phyloP scores from a whole-genome alignment of 2,113 vertebrate genomes.

The Mormyrus lacerda region DNA sequence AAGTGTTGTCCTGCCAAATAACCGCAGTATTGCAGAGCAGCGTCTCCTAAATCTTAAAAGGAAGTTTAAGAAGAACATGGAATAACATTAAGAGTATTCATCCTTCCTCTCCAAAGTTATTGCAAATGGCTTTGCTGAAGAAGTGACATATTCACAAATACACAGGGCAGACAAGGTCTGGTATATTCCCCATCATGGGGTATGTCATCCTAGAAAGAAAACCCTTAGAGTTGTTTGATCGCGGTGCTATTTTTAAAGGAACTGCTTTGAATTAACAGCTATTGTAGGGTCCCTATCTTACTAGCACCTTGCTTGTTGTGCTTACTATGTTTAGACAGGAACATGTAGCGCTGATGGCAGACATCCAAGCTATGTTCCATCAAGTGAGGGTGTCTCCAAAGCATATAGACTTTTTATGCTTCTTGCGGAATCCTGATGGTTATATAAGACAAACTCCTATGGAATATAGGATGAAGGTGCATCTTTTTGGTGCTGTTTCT shows the following conservation, averaged over 20 bases:
- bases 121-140: conserved; percentile 1
- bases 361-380: background rate
- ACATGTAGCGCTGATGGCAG: background rate
- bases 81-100: background rate
- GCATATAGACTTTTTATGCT: background rate
- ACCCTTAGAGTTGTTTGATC: conserved; percentile 17
- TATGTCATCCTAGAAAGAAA: conserved; percentile 17
- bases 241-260: conserved; percentile 12
- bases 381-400: background rate
- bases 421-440: background rate
- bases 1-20: background rate
- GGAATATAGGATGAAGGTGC: no score
- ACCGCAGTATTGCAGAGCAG: background rate
- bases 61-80: background rate
- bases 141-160: background rate
- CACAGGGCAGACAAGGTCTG: background rate
- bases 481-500: background rate
- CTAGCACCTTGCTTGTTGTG: background rate
- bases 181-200: conserved; percentile 19
- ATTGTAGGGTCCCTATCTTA: conserved; percentile 8
- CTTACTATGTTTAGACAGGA: conserved; percentile 1
- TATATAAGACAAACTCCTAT: background rate
- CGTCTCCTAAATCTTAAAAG: background rate
- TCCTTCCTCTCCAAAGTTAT: background rate
- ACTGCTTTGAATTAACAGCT: conserved; percentile 10